Evolutionary conservation across 2,113 vertebrate genomes (phyloP).

Genomic region (Haemorhous mexicanus): DNA sequence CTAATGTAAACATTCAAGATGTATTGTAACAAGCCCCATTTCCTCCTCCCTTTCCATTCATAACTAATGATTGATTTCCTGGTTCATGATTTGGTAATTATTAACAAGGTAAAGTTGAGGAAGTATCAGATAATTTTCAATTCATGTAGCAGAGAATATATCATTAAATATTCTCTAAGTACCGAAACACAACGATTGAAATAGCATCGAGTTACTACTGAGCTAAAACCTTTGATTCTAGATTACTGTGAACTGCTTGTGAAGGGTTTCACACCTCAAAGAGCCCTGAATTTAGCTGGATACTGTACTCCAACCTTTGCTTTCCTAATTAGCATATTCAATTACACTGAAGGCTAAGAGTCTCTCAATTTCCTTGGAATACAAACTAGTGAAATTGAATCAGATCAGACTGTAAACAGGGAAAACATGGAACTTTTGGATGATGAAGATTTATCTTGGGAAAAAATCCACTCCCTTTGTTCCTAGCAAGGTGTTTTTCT

Average conservation of each 20-base stretch:
- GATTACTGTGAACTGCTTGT: background rate
- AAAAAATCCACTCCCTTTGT: background rate
- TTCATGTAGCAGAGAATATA: background rate
- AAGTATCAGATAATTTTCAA: background rate
- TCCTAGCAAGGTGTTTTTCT: background rate
- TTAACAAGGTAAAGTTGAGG: background rate
- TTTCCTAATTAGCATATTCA: background rate
- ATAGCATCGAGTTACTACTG: background rate
- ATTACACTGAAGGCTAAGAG: background rate
- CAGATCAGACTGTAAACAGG: background rate
- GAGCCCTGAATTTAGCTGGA: background rate
- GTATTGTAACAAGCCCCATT: background rate
- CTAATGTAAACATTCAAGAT: background rate
- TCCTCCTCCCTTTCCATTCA: background rate
- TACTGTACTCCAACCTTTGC: background rate
- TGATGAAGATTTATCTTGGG: background rate
- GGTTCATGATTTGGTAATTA: background rate
- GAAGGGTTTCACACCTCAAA: background rate
- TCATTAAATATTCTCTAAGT: background rate
- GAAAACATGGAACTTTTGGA: background rate
- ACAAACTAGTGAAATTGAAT: background rate
- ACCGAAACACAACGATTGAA: background rate
- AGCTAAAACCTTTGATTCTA: background rate
- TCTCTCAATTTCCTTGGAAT: background rate
- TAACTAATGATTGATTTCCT: background rate